Evolutionary conservation across 2,797 vertebrate species (phyloP), one percentile per base, ranked within the genome.

Genomic region (Siniperca scherzeri): DNA sequence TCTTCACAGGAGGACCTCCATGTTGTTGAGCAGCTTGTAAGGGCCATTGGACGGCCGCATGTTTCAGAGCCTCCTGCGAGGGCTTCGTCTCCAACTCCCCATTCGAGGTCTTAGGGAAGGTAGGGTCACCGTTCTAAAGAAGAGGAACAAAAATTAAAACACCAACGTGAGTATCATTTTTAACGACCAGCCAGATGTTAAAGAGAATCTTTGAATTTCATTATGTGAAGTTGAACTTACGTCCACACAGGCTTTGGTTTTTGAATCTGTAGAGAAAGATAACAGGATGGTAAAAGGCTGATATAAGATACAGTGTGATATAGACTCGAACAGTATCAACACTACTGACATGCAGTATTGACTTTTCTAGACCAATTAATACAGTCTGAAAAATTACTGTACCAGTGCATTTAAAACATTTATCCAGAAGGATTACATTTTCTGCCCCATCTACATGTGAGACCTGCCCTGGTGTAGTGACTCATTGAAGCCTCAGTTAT

Each of bases 1-100:
- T 52, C 66, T 67, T 83, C 17, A 7, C 13, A 16, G 13, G 19
- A 69, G 27, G 14, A 59, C 22, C 10, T 72, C n/a, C 4, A 0
- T 27, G 27, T 27, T 1, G 19, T 57, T 2, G 13, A 59, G 30
- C 10, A 22, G 22, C n/a, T 1, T 0, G 16, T 16, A 44, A 19
- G 13, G 36, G 3, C 30, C 0, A 0, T 0, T 1, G 7, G 9
- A 0, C 0, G 0, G 52, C 27, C 0, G 0, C 2, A 5, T 30
- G 4, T 3, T 4, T 38, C 53, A 0, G 22, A 56, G 73, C 77
- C 52, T 86, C 84, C n/a, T 17, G 7, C 9, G 77, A 65, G 7
- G 77, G 44, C 1, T 66, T 25, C 0, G 0, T 53, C 3, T 77
- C 44, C 69, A 74, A 17, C 46, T n/a, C 3, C 30, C 85, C 33